A percentile compares a stretch with the other conserved stretches of the same genome.
Evolutionary conservation across 2,113 vertebrate species (phyloP).

Genomic region (Psilopogon haemacephalus): DNA sequence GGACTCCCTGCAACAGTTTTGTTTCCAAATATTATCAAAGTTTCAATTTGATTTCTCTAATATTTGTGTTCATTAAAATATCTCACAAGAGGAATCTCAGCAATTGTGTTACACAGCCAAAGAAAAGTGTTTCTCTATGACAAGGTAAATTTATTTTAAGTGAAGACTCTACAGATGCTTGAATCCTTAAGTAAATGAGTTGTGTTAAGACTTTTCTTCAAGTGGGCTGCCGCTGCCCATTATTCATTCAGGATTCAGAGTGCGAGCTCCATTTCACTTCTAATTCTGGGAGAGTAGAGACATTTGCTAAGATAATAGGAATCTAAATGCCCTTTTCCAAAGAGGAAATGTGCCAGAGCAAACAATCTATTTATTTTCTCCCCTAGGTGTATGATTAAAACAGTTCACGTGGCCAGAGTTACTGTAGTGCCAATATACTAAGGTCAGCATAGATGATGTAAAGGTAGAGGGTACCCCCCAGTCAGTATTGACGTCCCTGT

Average conservation of each 20-base stretch:
- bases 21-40: neutral
- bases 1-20: neutral
- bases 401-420: neutral
- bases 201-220: neutral
- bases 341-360: neutral
- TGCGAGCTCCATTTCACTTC: neutral
- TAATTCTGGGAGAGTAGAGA: neutral
- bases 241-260: neutral
- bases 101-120: neutral
- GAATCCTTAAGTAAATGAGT: neutral
- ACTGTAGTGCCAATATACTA: neutral
- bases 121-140: neutral
- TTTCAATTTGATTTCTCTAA: neutral
- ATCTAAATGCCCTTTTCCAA: neutral
- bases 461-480: neutral
- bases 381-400: neutral
- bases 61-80: neutral
- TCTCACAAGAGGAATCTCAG: neutral
- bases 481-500: neutral
- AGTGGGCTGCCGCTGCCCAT: neutral
- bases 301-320: neutral
- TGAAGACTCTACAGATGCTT: neutral
- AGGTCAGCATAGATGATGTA: neutral
- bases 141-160: neutral
- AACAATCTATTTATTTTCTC: neutral